A percentile compares a stretch with the other conserved stretches of the same genome.
Conservation (phyloP, 2,888 invertebrate genomes). For the Epistrophe grossulariae region DNA sequence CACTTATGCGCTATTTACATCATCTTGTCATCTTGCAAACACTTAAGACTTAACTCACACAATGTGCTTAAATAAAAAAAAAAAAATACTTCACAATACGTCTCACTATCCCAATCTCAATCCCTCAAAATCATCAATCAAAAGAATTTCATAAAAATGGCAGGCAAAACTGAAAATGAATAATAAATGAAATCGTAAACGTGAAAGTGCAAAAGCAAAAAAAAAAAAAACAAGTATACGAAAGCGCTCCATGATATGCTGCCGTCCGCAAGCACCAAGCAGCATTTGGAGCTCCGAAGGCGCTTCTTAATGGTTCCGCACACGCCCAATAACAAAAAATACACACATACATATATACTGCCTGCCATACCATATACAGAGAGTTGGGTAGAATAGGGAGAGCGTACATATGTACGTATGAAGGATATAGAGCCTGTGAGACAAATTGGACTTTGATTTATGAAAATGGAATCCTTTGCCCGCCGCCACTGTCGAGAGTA, state of each 20-base stretch:
- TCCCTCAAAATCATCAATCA: slow-evolving; percentile 63
- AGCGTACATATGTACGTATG: not conserved
- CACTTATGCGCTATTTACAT: slow-evolving; percentile 39
- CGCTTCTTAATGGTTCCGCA: slow-evolving; percentile 52
- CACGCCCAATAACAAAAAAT: slow-evolving; percentile 16
- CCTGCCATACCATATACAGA: not conserved
- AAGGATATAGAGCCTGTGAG: slow-evolving; percentile 47
- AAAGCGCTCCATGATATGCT: slow-evolving; percentile 6
- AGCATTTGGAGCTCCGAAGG: slow-evolving; percentile 13
- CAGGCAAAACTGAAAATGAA: slow-evolving; percentile 64
- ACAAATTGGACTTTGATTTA: slow-evolving; percentile 76
- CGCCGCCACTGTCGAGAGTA: not conserved
- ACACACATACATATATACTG: not conserved
- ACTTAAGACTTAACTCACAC: slow-evolving; percentile 36
- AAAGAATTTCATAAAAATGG: slow-evolving; percentile 55
- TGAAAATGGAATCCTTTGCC: slow-evolving; percentile 70
- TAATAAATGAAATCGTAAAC: slow-evolving; percentile 64
- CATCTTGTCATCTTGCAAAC: slow-evolving; percentile 55
- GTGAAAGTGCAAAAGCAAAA: slow-evolving; percentile 21
- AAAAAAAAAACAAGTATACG: not conserved
- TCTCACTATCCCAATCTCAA: slow-evolving; percentile 55
- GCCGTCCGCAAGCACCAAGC: not conserved
- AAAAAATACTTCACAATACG: slow-evolving; percentile 8
- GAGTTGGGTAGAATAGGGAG: not conserved
- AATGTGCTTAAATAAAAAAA: not conserved